Evolutionary conservation across 2,113 vertebrate species (phyloP).

Genomic region (Azemiops feae): DNA sequence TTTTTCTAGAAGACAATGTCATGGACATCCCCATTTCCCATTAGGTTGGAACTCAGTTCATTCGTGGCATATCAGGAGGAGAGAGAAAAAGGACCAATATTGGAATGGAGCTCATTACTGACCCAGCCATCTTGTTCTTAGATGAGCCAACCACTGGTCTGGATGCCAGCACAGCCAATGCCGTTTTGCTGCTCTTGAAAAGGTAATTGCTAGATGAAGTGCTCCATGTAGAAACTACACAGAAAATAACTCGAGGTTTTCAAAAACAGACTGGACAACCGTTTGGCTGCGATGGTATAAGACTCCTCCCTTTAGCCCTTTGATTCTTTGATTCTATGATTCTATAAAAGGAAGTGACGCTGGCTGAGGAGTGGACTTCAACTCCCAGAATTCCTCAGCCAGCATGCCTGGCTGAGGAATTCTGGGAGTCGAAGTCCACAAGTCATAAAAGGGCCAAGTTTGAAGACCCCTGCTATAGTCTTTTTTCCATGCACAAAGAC

Average conservation of each 20-base stretch:
- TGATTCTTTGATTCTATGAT: neutral
- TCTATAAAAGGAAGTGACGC: neutral
- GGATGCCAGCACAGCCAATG: conserved; percentile 91
- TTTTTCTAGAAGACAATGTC: neutral
- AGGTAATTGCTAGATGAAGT: conserved; percentile 67
- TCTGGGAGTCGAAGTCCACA: too few relatives aligned
- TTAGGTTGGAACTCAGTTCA: conserved; percentile 90
- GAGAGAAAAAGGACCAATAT: conserved; percentile 93
- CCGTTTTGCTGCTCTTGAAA: conserved; percentile 87
- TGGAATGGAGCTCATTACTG: conserved; percentile 92
- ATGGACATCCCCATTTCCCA: conserved; percentile 1
- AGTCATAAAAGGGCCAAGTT: too few relatives aligned
- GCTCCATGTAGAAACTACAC: neutral
- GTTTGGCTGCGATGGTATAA: neutral
- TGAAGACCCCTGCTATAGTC: too few relatives aligned
- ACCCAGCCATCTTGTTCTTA: conserved; percentile 89
- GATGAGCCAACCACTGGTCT: conserved; percentile 94
- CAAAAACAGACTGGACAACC: neutral
- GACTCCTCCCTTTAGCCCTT: neutral
- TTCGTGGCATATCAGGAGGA: conserved; percentile 88
- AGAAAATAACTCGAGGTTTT: neutral
- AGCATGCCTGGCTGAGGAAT: too few relatives aligned
- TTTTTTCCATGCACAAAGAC: neutral
- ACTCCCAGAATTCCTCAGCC: too few relatives aligned
- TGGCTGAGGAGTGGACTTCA: too few relatives aligned